These are phyloP conservation scores for Drosophila teissieri DNA, from an alignment of 1,140 invertebrate species.

Conservation along the genomic window DNA sequence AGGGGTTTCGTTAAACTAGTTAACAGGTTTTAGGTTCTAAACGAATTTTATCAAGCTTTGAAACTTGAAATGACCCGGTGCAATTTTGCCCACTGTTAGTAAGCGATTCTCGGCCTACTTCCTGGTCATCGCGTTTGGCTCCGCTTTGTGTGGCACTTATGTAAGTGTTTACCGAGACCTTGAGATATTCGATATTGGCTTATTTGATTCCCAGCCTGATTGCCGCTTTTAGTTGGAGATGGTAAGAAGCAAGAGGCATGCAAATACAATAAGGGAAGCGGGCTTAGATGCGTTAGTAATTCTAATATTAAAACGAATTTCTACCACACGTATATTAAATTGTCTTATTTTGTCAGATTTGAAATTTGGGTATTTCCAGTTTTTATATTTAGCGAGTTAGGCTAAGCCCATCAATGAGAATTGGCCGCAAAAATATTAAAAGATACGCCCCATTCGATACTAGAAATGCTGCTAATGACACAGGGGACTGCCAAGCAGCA, in stretches of 20 bases:
- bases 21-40: no score
- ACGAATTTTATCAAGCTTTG: no score
- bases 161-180: slow-evolving; percentile 60
- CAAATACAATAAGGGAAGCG: slow-evolving; percentile 8
- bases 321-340: no score
- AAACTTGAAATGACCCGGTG: background rate
- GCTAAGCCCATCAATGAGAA: no score
- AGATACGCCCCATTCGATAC: background rate
- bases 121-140: slow-evolving; percentile 9
- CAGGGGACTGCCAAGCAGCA: no score
- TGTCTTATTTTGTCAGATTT: no score
- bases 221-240: slow-evolving; percentile 20
- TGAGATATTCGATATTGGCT: slow-evolving; percentile 61
- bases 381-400: no score
- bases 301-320: background rate
- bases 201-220: slow-evolving; percentile 47
- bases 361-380: no score
- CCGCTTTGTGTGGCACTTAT: slow-evolving; percentile 53
- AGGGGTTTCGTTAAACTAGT: no score
- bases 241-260: slow-evolving; percentile 2
- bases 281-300: background rate
- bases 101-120: slow-evolving; percentile 4
- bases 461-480: slow-evolving; percentile 31
- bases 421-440: background rate
- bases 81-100: background rate